phyloP scores from a whole-genome alignment of 2,797 vertebrate genomes.

The Phoebastria nigripes region DNA sequence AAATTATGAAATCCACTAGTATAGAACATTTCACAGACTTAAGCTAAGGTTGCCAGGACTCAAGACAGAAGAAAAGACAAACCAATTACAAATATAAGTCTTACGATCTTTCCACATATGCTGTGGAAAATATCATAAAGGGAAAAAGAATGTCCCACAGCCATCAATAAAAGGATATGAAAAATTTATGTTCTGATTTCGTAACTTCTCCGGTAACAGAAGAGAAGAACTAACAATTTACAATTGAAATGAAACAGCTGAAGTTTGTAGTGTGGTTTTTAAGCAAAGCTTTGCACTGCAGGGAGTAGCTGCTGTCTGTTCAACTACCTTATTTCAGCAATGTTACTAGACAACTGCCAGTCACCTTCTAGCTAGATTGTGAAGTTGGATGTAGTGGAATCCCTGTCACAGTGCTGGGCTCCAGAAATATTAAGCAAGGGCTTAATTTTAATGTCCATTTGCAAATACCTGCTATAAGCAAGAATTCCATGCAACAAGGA shows the following conservation, averaged over 20 bases:
- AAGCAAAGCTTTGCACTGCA: background rate
- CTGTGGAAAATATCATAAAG: background rate
- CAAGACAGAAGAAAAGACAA: background rate
- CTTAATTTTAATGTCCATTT: background rate
- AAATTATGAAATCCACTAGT: background rate
- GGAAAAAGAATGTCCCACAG: background rate
- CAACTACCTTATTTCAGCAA: background rate
- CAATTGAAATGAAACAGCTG: background rate
- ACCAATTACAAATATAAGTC: background rate
- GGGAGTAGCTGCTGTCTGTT: background rate
- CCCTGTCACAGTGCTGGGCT: background rate
- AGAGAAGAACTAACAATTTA: background rate
- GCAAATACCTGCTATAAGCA: background rate
- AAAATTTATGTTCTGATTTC: background rate
- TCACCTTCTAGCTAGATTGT: rapidly evolving
- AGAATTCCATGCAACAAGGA: background rate
- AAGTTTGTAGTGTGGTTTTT: rapidly evolving
- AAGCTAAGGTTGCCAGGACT: background rate
- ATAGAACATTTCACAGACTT: background rate
- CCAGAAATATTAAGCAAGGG: background rate
- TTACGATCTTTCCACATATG: background rate
- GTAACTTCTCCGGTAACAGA: background rate
- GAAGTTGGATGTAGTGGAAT: background rate
- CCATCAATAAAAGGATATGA: background rate
- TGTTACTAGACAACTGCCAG: rapidly evolving